Conservation (phyloP, 2,113 vertebrate genomes). For the Campylomormyrus tamandua region DNA sequence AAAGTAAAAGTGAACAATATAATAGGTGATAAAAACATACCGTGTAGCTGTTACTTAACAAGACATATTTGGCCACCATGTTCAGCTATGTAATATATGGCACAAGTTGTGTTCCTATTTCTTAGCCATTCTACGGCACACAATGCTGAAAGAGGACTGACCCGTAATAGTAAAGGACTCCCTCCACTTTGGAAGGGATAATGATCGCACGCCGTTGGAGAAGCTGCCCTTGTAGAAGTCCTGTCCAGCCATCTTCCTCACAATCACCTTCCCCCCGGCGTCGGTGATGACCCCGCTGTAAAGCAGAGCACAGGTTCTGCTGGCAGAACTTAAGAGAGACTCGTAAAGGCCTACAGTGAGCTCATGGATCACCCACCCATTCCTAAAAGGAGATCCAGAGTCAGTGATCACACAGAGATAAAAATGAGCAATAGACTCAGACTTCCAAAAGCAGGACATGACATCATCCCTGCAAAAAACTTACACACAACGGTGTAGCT, state of each 20-base stretch:
- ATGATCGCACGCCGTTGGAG: slow-evolving; percentile 74
- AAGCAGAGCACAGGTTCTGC: neutral
- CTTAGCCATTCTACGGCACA: neutral
- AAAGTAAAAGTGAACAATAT: neutral
- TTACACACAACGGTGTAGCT: neutral
- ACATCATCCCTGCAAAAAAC: neutral
- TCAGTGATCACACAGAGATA: neutral
- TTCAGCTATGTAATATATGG: neutral
- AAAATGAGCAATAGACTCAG: neutral
- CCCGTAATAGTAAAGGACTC: slow-evolving; percentile 87
- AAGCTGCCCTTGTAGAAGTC: slow-evolving; percentile 79
- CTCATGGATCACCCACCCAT: neutral
- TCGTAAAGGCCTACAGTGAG: neutral
- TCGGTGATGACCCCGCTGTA: slow-evolving; percentile 79
- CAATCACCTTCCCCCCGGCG: slow-evolving; percentile 84
- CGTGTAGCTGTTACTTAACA: neutral
- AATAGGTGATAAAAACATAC: neutral
- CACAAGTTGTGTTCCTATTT: neutral
- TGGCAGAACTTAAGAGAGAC: neutral
- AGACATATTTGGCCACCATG: neutral
- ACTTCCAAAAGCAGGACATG: neutral
- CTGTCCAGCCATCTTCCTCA: slow-evolving; percentile 83
- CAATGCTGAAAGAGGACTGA: slow-evolving; percentile 38
- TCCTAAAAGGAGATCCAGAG: neutral
- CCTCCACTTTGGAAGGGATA: slow-evolving; percentile 85